Conservation (phyloP, 2,888 invertebrate genomes). For the Pristionchus entomophagus region DNA sequence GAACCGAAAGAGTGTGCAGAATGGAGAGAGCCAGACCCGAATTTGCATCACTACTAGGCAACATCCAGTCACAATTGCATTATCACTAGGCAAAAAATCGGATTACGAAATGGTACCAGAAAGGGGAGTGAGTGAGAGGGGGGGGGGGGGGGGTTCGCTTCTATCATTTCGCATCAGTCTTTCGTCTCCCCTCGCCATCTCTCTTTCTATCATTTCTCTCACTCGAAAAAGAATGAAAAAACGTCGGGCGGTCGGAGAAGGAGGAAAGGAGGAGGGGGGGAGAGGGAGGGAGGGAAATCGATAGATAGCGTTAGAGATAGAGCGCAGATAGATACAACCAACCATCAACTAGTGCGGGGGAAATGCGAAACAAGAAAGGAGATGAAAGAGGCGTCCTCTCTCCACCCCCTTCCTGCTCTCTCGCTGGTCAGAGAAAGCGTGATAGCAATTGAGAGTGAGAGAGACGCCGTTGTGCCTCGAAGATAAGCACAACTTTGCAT, state of each 20-base stretch:
- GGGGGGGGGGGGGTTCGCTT: neutral
- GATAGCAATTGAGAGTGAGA: neutral
- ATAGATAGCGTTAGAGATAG: conserved; percentile 49
- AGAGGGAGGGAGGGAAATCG: conserved; percentile 40
- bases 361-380: neutral
- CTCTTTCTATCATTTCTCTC: conserved; percentile 47
- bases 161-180: conserved; percentile 43
- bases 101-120: neutral
- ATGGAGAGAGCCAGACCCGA: too few relatives aligned
- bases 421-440: neutral
- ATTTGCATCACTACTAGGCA: too few relatives aligned
- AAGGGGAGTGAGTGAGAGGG: neutral
- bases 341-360: conserved; percentile 23
- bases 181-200: conserved; percentile 41
- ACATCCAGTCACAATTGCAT: too few relatives aligned
- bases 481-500: conserved; percentile 39
- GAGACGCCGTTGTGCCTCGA: neutral
- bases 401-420: neutral
- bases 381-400: neutral
- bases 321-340: conserved; percentile 21
- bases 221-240: conserved; percentile 41
- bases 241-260: neutral
- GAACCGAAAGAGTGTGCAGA: too few relatives aligned
- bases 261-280: neutral
- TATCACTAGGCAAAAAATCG: neutral